Percentiles rank a stretch among this genome's conserved stretches.
Conservation (phyloP, 2,113 vertebrate species). For the Oncorhynchus keta region DNA sequence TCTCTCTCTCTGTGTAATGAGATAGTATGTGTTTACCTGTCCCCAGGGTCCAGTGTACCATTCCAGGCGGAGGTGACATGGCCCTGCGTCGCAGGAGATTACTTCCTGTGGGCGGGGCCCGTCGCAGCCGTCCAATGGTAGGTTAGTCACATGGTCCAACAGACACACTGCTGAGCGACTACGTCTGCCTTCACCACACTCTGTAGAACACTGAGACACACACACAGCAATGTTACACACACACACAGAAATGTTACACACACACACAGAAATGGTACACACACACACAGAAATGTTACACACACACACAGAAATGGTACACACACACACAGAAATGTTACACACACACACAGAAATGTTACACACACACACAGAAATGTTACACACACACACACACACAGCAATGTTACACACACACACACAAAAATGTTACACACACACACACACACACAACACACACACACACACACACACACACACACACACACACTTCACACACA, state of each 20-base stretch:
- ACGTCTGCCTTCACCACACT: constrained; percentile 80
- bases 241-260: too few species aligned
- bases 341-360: too few species aligned
- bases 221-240: too few species aligned
- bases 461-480: too few species aligned
- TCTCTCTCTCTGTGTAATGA: too few species aligned
- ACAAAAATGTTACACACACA: too few species aligned
- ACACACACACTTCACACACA: too few species aligned
- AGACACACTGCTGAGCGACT: constrained; percentile 83
- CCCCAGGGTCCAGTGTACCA: constrained; percentile 91
- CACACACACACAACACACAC: too few species aligned
- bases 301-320: background rate
- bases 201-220: constrained; percentile 81
- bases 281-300: too few species aligned
- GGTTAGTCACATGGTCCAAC: constrained; percentile 82
- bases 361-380: too few species aligned
- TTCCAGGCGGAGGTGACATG: constrained; percentile 80
- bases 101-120: constrained; percentile 77
- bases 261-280: too few species aligned
- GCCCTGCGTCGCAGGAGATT: constrained; percentile 76
- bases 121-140: constrained; percentile 88
- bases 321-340: too few species aligned
- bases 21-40: constrained; percentile 72
- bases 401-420: background rate
- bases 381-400: background rate